These are phyloP conservation scores for Falco punctatus DNA, from an alignment of 2,113 vertebrate species.

Conservation along the genomic window DNA sequence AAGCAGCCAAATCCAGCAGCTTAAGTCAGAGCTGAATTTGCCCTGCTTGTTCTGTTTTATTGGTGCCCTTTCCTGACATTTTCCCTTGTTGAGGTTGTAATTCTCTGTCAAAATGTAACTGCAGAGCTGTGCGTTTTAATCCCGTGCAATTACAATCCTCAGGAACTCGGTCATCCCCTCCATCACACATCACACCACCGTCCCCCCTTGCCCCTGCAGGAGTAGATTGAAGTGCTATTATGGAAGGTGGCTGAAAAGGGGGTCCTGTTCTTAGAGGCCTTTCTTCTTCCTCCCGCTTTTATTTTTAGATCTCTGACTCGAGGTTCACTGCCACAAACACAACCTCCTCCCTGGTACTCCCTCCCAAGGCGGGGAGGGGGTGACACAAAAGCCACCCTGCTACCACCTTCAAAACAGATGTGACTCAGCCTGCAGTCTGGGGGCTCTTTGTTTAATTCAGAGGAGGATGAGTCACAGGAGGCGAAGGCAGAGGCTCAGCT, in stretches of 20 bases:
- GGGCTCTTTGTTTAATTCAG: not conserved
- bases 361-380: not conserved
- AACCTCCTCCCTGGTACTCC: not conserved
- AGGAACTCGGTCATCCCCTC: not conserved
- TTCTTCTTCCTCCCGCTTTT: not conserved
- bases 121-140: slow-evolving; percentile 45
- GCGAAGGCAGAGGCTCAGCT: not conserved
- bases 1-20: not conserved
- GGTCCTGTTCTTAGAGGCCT: not conserved
- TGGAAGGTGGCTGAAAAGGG: not conserved
- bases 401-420: not conserved
- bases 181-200: not conserved
- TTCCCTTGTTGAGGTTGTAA: not conserved
- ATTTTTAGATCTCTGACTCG: not conserved
- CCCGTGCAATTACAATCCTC: not conserved
- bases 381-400: not conserved
- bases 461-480: slow-evolving; percentile 29
- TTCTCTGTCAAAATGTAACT: slow-evolving; percentile 28
- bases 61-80: not conserved
- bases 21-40: not conserved
- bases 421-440: not conserved
- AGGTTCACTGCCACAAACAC: not conserved
- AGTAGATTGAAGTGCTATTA: not conserved
- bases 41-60: not conserved
- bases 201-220: not conserved